These are phyloP conservation scores for Anodontia alba DNA, from an alignment of 2,888 invertebrate species.

Conservation along the genomic window DNA sequence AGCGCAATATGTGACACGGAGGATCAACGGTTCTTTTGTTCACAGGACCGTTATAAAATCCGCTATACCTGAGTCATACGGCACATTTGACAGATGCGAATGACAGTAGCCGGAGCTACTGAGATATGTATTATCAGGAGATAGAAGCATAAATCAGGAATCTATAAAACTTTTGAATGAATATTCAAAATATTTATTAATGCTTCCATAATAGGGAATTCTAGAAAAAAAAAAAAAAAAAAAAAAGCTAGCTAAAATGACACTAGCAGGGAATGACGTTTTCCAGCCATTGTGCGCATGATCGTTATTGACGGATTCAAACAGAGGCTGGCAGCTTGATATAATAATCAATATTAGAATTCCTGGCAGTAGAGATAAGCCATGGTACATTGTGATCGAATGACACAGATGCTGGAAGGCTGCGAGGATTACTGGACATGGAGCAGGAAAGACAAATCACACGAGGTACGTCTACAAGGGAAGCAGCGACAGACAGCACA, in stretches of 20 bases:
- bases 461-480: constrained; percentile 87
- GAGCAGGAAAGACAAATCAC: constrained; percentile 87
- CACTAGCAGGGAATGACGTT: neutral
- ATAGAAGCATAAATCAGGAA: no score
- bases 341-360: neutral
- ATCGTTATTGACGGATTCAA: neutral
- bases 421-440: constrained; percentile 90
- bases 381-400: constrained; percentile 59
- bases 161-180: no score
- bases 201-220: no score
- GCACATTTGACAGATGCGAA: constrained; percentile 33
- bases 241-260: no score
- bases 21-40: constrained; percentile 25
- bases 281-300: neutral
- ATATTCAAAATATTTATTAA: no score
- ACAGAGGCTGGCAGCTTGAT: constrained; percentile 2
- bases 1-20: constrained; percentile 50
- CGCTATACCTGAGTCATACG: constrained; percentile 37
- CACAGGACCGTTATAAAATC: constrained; percentile 37
- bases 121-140: neutral
- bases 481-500: constrained; percentile 86
- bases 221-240: no score
- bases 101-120: constrained; percentile 1
- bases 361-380: neutral
- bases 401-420: constrained; percentile 84